These are phyloP conservation scores for Ischnus inquisitorius DNA, from an alignment of 2,888 invertebrate genomes.

Conservation along the genomic window DNA sequence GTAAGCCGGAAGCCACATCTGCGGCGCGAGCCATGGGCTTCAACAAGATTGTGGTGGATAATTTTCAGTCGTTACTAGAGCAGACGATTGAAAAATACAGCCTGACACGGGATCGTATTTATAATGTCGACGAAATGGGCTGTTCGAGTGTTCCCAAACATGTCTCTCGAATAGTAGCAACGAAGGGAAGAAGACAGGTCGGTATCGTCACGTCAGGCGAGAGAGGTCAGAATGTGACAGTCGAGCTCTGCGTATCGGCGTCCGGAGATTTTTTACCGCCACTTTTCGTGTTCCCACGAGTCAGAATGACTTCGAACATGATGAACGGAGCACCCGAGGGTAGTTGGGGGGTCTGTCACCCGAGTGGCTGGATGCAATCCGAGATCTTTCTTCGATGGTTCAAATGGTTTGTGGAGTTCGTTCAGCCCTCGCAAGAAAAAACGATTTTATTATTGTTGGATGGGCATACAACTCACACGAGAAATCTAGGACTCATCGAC, in stretches of 20 bases:
- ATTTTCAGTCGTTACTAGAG: conserved; percentile 6
- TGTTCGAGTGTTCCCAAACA: conserved; percentile 26
- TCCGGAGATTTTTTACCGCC: conserved; percentile 34
- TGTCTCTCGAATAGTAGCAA: conserved; percentile 11
- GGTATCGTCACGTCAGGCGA: conserved; percentile 36
- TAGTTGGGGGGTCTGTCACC: conserved; percentile 22
- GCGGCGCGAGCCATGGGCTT: conserved; percentile 38
- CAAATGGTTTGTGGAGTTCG: conserved; percentile 82
- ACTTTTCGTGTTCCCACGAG: background rate
- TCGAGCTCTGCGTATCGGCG: conserved; percentile 40
- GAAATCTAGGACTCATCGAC: conserved; percentile 77
- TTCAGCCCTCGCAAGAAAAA: conserved; percentile 74
- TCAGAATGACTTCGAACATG: background rate
- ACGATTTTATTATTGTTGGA: conserved; percentile 79
- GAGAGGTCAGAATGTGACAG: conserved; percentile 21
- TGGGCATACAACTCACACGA: conserved; percentile 77
- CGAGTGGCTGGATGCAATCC: conserved; percentile 28
- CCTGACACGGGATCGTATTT: background rate
- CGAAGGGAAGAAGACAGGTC: conserved; percentile 40
- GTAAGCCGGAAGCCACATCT: conserved; percentile 32
- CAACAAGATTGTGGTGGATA: conserved; percentile 14
- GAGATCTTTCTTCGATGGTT: conserved; percentile 29
- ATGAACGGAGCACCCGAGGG: background rate
- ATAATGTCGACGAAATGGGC: too few species aligned
- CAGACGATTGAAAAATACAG: background rate